Percentiles rank a stretch among this genome's conserved stretches.
These are phyloP conservation scores for Anarhynchus alexandrinus DNA, from an alignment of 2,113 vertebrate species.

Conservation along the genomic window DNA sequence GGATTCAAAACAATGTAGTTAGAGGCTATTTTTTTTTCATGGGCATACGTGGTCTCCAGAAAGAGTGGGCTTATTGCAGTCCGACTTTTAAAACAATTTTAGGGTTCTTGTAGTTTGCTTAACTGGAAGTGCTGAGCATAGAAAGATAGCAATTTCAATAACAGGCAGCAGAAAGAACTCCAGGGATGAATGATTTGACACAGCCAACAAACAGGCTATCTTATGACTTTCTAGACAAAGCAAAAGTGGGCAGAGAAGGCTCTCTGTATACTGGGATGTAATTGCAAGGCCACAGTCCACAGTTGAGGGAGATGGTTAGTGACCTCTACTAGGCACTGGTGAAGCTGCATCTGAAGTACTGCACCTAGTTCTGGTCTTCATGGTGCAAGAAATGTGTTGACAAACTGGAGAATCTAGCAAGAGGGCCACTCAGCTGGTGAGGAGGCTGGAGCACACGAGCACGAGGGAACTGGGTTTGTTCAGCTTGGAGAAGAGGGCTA, in stretches of 20 bases:
- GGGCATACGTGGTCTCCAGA: fast-evolving
- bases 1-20: background rate
- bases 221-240: background rate
- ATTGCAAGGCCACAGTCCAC: background rate
- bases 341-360: background rate
- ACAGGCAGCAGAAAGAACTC: background rate
- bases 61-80: background rate
- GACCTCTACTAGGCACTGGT: background rate
- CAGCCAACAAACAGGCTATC: fast-evolving
- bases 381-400: background rate
- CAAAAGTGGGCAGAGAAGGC: background rate
- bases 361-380: background rate
- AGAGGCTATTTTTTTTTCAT: background rate
- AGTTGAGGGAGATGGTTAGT: background rate
- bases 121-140: background rate
- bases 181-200: background rate
- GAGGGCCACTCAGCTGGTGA: background rate
- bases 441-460: background rate
- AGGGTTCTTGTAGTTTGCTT: background rate
- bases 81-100: background rate
- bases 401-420: background rate
- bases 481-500: background rate
- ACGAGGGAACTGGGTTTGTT: background rate
- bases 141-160: background rate
- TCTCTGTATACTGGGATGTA: background rate